Evolutionary conservation across 1,140 invertebrate species (phyloP), one percentile per base, ranked within the genome.

Genomic region (Ostrea denselamellosa): DNA sequence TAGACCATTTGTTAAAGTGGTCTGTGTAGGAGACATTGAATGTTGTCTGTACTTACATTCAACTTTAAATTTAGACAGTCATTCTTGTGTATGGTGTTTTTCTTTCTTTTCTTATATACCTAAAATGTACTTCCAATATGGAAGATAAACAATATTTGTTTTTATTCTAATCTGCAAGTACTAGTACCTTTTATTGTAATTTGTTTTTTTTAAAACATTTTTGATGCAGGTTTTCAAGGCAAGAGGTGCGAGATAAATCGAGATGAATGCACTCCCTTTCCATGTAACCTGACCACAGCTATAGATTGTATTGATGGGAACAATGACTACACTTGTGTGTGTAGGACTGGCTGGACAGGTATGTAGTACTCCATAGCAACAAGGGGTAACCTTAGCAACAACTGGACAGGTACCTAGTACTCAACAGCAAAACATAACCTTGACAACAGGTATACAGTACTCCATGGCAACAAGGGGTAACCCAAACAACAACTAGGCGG

Each of bases 281-380:
- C 88, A 0, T 93, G 93, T 90, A 86, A 85, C 58, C 52, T 58
- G 14, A 58, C 85, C 28, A 90, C 90, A 12, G 91, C 89, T 14
- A 97, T 98, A 0, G 83, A 77, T 9, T 99, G 98, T 92, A 96
- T 96, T 85, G 98, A 99, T 95, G 97, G 97, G 92, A 96, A 98
- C 22, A 97, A 97, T 51, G 96, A 96, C n/a, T 99, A 97, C 93
- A 97, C 96, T 91, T 99, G 98, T 93, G 94, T 96, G 34, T 99
- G 98, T 92, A 96, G 96, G 85, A 71, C 83, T 12, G 93, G 92
- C 68, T 99, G 99, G 98, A 97, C 96, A 51, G 98, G 99, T 65
- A 95, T 96, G 88, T 34, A 17, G 19, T 12, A 44, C 5, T 5
- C 34, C 34, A 44, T 44, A 5, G 34, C 34, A 44, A 44, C 34